Evolutionary conservation across 92 coral and sea anemone genomes (phyloP).

Genomic region (Porites evermanni): DNA sequence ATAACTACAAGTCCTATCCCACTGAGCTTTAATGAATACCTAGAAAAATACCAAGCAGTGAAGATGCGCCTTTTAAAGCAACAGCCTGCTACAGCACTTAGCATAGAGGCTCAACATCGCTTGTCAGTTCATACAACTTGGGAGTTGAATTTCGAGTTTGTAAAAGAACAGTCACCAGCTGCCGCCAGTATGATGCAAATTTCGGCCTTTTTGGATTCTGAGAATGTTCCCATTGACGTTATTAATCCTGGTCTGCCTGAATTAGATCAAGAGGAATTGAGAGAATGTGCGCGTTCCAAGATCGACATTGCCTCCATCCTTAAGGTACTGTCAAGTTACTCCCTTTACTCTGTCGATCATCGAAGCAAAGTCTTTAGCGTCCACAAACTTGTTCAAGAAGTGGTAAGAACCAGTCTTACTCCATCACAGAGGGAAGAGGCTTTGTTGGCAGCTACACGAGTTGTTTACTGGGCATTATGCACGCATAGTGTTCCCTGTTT

Average conservation of each 20-base stretch:
- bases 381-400: conserved; percentile 38
- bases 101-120: conserved; percentile 48
- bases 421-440: neutral
- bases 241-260: neutral
- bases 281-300: conserved; percentile 3
- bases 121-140: conserved; percentile 64
- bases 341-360: conserved; percentile 10
- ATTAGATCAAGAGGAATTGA: conserved; percentile 18
- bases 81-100: conserved; percentile 15
- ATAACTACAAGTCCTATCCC: no score
- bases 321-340: neutral
- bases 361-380: neutral
- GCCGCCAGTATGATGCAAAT: neutral
- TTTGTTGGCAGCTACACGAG: neutral
- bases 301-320: conserved; percentile 7
- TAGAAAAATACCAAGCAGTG: no score
- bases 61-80: neutral
- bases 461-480: neutral
- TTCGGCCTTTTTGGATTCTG: conserved; percentile 13
- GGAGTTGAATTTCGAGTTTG: conserved; percentile 53
- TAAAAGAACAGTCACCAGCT: neutral
- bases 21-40: no score
- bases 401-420: conserved; percentile 5
- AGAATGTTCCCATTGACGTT: neutral
- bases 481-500: neutral